Conservation (phyloP, 2,888 invertebrate genomes). For the Luperina nickerlii region DNA sequence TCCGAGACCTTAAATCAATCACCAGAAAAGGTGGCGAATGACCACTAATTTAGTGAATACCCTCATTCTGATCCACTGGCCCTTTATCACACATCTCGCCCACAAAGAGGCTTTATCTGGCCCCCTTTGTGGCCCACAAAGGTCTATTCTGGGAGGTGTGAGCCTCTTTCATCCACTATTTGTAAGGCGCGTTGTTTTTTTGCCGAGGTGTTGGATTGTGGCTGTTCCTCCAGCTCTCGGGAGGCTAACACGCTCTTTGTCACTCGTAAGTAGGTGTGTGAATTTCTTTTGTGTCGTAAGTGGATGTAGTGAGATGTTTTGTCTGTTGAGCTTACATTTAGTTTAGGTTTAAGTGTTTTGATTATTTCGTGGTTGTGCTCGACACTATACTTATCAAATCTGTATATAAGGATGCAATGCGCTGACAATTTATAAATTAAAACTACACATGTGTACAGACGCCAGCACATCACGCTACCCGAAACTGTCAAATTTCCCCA, state of each 20-base stretch:
- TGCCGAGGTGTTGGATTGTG: slow-evolving; percentile 65
- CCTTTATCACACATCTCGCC: slow-evolving; percentile 59
- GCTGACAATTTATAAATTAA: not conserved
- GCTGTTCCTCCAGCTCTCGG: slow-evolving; percentile 35
- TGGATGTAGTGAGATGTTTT: slow-evolving; percentile 45
- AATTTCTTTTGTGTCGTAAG: slow-evolving; percentile 55
- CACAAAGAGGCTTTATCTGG: slow-evolving; percentile 72
- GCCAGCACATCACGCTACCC: no score
- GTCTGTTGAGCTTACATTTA: slow-evolving; percentile 26
- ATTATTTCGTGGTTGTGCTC: slow-evolving; percentile 16
- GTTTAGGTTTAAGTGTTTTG: slow-evolving; percentile 19
- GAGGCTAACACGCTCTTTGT: slow-evolving; percentile 40
- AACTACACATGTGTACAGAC: not conserved
- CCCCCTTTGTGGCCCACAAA: slow-evolving; percentile 73
- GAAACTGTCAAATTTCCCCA: no score
- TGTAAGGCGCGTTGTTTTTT: slow-evolving; percentile 61
- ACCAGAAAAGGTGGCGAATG: slow-evolving; percentile 62
- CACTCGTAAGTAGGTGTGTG: slow-evolving; percentile 64
- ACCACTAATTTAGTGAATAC: slow-evolving; percentile 69
- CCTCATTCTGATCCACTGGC: slow-evolving; percentile 59
- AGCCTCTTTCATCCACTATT: slow-evolving; percentile 65
- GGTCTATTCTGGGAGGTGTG: slow-evolving; percentile 77
- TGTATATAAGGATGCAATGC: not conserved
- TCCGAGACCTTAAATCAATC: slow-evolving; percentile 45
- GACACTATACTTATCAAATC: slow-evolving; percentile 4